Percentiles rank a stretch among this genome's conserved stretches.
Evolutionary conservation across 2,888 invertebrate species (phyloP).

Genomic region (Brenthis daphne): DNA sequence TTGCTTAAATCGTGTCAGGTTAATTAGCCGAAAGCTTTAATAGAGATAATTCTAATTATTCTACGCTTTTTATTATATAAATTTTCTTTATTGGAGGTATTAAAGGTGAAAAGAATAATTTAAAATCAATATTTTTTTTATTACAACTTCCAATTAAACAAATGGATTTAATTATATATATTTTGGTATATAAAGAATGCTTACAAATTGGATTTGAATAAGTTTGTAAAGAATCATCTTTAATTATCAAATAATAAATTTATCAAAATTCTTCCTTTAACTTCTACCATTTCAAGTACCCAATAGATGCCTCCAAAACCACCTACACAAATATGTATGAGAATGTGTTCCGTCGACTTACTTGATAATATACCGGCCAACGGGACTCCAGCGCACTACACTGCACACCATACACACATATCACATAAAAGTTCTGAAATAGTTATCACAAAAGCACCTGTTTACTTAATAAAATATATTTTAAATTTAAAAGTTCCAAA

Average conservation of each 20-base stretch:
- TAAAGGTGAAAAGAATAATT: too few relatives aligned
- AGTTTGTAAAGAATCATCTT: too few relatives aligned
- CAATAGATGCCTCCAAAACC: constrained; percentile 34
- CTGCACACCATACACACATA: constrained; percentile 41
- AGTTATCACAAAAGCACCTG: constrained; percentile 41
- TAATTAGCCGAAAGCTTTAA: constrained; percentile 5
- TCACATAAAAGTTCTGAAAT: constrained; percentile 41
- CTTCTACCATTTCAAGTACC: constrained; percentile 30
- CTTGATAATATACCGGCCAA: constrained; percentile 65
- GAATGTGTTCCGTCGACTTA: constrained; percentile 58
- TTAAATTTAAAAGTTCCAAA: constrained; percentile 57
- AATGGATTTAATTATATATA: too few relatives aligned
- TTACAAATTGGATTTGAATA: too few relatives aligned
- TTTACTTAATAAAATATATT: constrained; percentile 44
- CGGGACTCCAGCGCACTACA: constrained; percentile 64
- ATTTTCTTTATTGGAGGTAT: too few relatives aligned
- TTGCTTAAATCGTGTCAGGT: constrained; percentile 1
- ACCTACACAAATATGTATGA: constrained; percentile 51
- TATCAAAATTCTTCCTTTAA: neutral
- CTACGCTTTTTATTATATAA: neutral
- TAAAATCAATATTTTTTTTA: too few relatives aligned
- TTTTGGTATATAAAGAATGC: too few relatives aligned
- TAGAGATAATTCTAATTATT: constrained; percentile 4
- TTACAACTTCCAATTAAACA: too few relatives aligned
- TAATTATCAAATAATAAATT: neutral